phyloP scores from a whole-genome alignment of 1,140 invertebrate species.

The Oreohelix idahoensis region DNA sequence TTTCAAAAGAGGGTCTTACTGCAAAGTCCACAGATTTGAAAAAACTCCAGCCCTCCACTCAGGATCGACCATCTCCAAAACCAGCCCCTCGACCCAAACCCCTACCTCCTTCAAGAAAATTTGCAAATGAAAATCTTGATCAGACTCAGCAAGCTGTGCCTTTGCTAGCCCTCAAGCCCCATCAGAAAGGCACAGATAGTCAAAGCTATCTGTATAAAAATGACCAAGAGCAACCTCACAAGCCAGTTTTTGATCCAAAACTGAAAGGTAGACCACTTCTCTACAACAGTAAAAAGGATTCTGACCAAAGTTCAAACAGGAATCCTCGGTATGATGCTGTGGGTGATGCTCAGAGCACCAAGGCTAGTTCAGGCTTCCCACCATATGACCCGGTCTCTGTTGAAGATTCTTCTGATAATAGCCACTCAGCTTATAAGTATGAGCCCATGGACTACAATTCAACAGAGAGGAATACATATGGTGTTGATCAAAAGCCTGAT shows the following conservation, averaged over 20 bases:
- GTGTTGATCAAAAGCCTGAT: constrained; percentile 24
- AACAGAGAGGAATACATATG: neutral
- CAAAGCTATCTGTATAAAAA: neutral
- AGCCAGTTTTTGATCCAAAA: neutral
- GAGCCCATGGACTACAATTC: constrained; percentile 32
- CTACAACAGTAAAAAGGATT: too few relatives aligned
- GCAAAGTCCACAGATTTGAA: constrained; percentile 24
- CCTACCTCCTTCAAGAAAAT: neutral
- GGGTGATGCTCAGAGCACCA: neutral
- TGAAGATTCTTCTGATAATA: neutral
- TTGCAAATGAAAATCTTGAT: neutral
- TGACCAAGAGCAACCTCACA: neutral
- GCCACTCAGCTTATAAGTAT: constrained; percentile 11
- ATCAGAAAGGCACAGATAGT: neutral
- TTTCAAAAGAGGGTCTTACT: constrained; percentile 35
- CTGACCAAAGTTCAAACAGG: neutral
- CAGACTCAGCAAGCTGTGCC: neutral
- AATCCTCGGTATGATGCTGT: neutral
- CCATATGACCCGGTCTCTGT: too few relatives aligned
- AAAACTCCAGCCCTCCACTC: neutral
- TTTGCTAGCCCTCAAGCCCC: neutral
- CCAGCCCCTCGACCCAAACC: neutral
- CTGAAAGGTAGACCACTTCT: neutral
- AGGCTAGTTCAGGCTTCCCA: too few relatives aligned
- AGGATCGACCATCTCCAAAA: neutral